Evolutionary conservation across 1,140 invertebrate species (phyloP), one percentile per base, ranked within the genome.

Genomic region (Nylanderia fulva): DNA sequence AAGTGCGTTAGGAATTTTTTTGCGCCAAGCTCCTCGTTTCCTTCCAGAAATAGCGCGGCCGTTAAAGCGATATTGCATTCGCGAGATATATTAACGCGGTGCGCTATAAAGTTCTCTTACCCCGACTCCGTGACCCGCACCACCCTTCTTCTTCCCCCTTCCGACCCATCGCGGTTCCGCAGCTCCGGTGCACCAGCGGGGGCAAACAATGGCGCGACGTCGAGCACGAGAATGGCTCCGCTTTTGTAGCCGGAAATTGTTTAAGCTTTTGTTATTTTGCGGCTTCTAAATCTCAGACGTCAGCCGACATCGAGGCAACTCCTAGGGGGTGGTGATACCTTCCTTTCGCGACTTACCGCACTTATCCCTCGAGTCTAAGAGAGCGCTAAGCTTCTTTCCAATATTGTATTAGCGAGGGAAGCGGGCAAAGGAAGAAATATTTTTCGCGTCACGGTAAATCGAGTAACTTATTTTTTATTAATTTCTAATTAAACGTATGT

Each of bases 241-340:
- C 91, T 92, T 92, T 90, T 93, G 90, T 92, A 83, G 68, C 75
- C 90, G 90, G 88, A 91, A 92, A 93, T 92, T 92, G 91, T 92
- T 92, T 91, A 86, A 92, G 91, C 91, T 91, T 93, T 93, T 92
- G 91, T 92, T 90, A 92, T 93, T 92, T 93, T 92, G 89, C 83
- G 92, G 92, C 90, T 92, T 92, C 91, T 88, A 90, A 93, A 92
- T 93, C 91, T 92, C 91, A 92, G 91, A 91, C 89, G 88, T 92
- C 91, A 90, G 79, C 29, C 54, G 33, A 29, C 82, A 60, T 84
- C 71, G 69, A 39, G 74, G 2, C n/a, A 36, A 69, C 36, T 58
- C 15, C n/a, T 58, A 63, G 42, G 33, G 13, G 45, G 11, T 5
- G 24, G 3, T 7, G 29, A 45, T 36, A n/a, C 42, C 77, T 29